A percentile compares a stretch with the other conserved stretches of the same genome.
phyloP scores from a whole-genome alignment of 2,888 invertebrate genomes.

The Pristionchus fissidentatus region DNA sequence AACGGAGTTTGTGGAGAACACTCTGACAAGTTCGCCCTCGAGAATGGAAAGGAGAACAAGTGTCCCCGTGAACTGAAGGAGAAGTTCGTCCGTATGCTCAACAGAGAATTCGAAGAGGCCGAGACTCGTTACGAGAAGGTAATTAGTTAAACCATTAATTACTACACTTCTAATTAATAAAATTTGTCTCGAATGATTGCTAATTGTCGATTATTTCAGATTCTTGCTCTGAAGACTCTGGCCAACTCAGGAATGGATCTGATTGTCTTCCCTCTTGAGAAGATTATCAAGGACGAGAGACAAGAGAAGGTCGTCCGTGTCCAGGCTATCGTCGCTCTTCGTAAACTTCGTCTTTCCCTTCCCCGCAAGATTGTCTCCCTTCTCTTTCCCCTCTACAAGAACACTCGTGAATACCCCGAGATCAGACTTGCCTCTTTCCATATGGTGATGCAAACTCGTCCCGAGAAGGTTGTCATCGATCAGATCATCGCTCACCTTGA shows the following conservation, averaged over 20 bases:
- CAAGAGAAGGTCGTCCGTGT: slow-evolving; percentile 50
- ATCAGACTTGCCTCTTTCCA: slow-evolving; percentile 57
- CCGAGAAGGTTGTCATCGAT: slow-evolving; percentile 55
- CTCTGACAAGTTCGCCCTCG: slow-evolving; percentile 10
- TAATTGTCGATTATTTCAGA: too few relatives aligned
- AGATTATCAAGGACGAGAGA: slow-evolving; percentile 51
- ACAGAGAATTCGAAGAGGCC: slow-evolving; percentile 31
- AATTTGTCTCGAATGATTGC: too few relatives aligned
- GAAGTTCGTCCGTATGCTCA: neutral
- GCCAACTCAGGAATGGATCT: slow-evolving; percentile 54
- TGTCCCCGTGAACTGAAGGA: slow-evolving; percentile 39
- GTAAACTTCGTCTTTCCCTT: slow-evolving; percentile 53
- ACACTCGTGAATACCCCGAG: slow-evolving; percentile 53
- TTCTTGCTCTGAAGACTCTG: slow-evolving; percentile 51
- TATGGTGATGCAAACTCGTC: slow-evolving; percentile 52
- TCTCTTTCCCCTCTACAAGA: slow-evolving; percentile 61
- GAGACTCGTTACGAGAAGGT: slow-evolving; percentile 49
- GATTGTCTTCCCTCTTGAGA: slow-evolving; percentile 52
- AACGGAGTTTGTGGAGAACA: slow-evolving; percentile 66
- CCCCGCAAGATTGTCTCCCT: slow-evolving; percentile 57
- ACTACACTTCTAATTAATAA: too few relatives aligned
- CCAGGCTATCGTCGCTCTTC: slow-evolving; percentile 61
- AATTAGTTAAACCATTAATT: too few relatives aligned
- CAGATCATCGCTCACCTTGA: slow-evolving; percentile 52
- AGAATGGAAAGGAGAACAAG: neutral